Conservation (phyloP, 2,888 invertebrate species). For the Drosophila seclusa region DNA sequence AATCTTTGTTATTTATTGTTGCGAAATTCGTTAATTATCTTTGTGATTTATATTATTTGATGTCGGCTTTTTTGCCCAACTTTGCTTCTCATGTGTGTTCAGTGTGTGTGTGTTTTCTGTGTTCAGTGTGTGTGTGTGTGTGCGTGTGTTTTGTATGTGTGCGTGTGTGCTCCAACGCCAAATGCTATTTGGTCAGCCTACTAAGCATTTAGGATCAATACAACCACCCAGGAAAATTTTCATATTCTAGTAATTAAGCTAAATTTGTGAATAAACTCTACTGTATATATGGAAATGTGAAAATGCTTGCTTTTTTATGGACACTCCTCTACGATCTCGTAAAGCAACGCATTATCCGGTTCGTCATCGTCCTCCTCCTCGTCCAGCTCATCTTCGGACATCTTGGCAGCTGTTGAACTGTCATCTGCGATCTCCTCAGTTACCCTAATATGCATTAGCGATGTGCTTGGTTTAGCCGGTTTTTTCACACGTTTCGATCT, state of each 20-base stretch:
- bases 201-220: conserved; percentile 61
- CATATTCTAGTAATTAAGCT: conserved; percentile 40
- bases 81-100: conserved; percentile 13
- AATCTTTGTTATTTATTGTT: conserved; percentile 73
- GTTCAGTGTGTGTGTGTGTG: background rate
- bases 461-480: conserved; percentile 56
- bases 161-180: conserved; percentile 11
- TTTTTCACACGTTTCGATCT: conserved; percentile 69
- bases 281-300: conserved; percentile 43
- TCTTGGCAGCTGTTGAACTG: background rate
- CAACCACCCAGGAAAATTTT: conserved; percentile 42
- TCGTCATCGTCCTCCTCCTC: conserved; percentile 21
- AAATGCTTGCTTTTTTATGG: conserved; percentile 21
- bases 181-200: conserved; percentile 35
- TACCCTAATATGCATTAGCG: conserved; percentile 25
- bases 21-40: conserved; percentile 65
- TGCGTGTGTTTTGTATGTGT: background rate
- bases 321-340: conserved; percentile 62
- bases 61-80: conserved; percentile 31
- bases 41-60: conserved; percentile 57
- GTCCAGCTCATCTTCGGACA: conserved; percentile 22
- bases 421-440: conserved; percentile 26
- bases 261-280: conserved; percentile 67
- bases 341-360: conserved; percentile 39
- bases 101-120: background rate